Evolutionary conservation across 2,888 invertebrate species (phyloP).

Genomic region (Latheticus oryzae): DNA sequence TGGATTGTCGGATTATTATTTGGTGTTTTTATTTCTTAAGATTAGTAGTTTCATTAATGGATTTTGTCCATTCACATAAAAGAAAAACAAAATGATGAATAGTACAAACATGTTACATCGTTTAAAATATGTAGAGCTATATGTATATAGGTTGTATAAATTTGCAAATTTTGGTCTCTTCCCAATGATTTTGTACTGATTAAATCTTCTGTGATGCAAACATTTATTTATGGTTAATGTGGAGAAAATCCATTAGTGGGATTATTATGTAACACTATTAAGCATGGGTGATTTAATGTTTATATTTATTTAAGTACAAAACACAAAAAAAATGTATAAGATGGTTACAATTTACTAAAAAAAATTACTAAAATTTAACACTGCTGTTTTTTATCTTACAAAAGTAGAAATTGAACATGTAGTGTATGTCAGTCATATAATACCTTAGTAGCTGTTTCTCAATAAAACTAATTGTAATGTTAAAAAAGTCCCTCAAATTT

Average conservation of each 20-base stretch:
- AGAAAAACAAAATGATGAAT: conserved; percentile 40
- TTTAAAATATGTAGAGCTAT: conserved; percentile 26
- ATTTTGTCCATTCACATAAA: conserved; percentile 7
- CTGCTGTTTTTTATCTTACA: conserved; percentile 52
- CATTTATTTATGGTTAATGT: conserved; percentile 15
- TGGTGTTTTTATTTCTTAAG: conserved; percentile 39
- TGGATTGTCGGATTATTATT: conserved; percentile 57
- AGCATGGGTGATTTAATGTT: conserved; percentile 51
- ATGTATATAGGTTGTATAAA: conserved; percentile 31
- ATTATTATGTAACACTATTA: conserved; percentile 18
- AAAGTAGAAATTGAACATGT: conserved; percentile 46
- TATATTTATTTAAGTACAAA: conserved; percentile 56
- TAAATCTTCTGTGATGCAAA: conserved; percentile 29
- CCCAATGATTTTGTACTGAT: background rate
- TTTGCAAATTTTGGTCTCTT: conserved; percentile 1
- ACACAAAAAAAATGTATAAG: conserved; percentile 53
- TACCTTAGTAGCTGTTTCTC: conserved; percentile 40
- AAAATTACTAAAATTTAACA: conserved; percentile 49
- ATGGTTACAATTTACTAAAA: conserved; percentile 47
- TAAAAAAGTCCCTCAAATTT: conserved; percentile 40
- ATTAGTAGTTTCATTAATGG: background rate
- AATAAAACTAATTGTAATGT: conserved; percentile 45
- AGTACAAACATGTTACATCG: conserved; percentile 35
- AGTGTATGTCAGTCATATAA: conserved; percentile 52
- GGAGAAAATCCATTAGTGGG: conserved; percentile 10